Conservation (phyloP, 2,113 vertebrate species). For the Phaetusa simplex region DNA sequence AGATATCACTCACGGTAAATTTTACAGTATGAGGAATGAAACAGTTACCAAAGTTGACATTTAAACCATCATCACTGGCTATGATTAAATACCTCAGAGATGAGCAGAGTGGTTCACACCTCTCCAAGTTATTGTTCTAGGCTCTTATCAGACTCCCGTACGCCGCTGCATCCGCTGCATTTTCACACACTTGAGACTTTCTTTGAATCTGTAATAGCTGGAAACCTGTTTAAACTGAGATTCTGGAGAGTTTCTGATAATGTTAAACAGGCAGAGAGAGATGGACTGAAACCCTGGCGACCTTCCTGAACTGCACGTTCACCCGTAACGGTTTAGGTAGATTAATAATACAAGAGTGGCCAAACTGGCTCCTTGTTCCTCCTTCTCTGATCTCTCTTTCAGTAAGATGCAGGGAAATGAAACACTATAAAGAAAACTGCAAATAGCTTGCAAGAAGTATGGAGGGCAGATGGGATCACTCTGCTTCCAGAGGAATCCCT, state of each 20-base stretch:
- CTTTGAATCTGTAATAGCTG: not conserved
- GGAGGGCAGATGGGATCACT: not conserved
- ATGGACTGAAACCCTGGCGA: not conserved
- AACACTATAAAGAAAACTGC: not conserved
- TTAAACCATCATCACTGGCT: slow-evolving; percentile 53
- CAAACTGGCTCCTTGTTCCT: not conserved
- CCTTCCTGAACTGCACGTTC: not conserved
- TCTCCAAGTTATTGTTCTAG: slow-evolving; percentile 39
- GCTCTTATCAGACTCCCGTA: not conserved
- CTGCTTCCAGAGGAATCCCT: not conserved
- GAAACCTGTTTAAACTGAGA: not conserved
- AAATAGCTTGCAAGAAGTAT: not conserved
- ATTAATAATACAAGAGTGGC: not conserved
- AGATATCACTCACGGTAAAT: slow-evolving; percentile 47
- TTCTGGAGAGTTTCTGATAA: not conserved
- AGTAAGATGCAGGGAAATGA: not conserved
- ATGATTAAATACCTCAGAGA: slow-evolving; percentile 58
- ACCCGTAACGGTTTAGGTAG: not conserved
- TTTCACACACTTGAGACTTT: not conserved
- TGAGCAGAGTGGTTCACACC: slow-evolving; percentile 4
- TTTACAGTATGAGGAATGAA: slow-evolving; percentile 53
- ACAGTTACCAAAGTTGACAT: slow-evolving; percentile 64
- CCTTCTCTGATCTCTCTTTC: not conserved
- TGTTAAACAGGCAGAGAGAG: not conserved
- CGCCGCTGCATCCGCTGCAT: not conserved